Base-by-base conservation (phyloP, 2,113 vertebrate genomes). In the Hemichromis elongatus region DNA sequence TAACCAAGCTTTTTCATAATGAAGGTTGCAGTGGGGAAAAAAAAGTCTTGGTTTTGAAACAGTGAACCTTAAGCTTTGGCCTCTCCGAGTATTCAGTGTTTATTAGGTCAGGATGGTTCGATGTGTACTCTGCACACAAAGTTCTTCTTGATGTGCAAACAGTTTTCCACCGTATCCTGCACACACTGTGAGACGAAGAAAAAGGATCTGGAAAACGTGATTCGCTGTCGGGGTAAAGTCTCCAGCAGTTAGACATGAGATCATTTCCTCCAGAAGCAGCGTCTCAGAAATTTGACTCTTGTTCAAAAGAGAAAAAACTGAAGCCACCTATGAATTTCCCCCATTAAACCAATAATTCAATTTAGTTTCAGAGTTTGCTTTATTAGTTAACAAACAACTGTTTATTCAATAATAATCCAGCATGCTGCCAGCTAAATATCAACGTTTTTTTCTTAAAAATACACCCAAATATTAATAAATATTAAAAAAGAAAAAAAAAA, bases 121-220 rank as follows among this genome's bases (percentile, higher is more conserved):
- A 2, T 66, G 35, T 66, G 14, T 18, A 19, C n/a, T 53, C 19
- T 53, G 19, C n/a, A 75, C 42, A 75, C 5, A 18, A 52, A 54
- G 56, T 3, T 24, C 33, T 8, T 42, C 33, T n/a, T 79, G 30
- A 84, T 79, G 75, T 12, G 47, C 61, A 55, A 42, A 52, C 61
- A 33, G 66, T 12, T 13, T 80, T 77, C 66, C 81, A 81, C 24
- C 42, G 19, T 68, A n/a, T 55, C 37, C 26, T 77, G 45, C 40
- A 4, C 10, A 9, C 4, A 59, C 52, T 21, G 30, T 18, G 42
- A 33, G 18, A 61, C 13, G 24, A 24, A 37, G 1, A 1, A 10
- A 37, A 85, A n/a, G 30, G 19, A 45, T 91, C 82, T 94, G 93
- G 90, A 94, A 94, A 95, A 90, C 45, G 28, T 90, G 73, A 83